Evolutionary conservation across 2,797 vertebrate genomes (phyloP).

Genomic region (Orientallactaga sibirica): DNA sequence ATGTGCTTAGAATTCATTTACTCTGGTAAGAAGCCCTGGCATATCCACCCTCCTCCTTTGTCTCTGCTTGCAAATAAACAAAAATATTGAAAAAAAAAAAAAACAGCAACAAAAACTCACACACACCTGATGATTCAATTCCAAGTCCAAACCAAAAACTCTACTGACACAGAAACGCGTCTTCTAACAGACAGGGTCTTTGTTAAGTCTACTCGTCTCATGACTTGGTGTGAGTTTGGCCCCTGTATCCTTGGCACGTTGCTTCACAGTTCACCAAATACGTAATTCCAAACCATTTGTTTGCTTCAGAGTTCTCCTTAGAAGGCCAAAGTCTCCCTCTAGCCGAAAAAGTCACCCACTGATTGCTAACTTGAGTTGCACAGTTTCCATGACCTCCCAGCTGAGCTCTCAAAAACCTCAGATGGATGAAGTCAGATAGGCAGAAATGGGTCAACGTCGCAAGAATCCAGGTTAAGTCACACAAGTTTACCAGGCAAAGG

Average conservation of each 20-base stretch:
- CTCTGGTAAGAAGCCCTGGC: no score
- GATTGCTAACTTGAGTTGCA: constrained; percentile 23
- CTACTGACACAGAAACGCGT: not conserved
- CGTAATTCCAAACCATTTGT: constrained; percentile 37
- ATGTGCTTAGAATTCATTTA: no score
- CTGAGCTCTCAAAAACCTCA: not conserved
- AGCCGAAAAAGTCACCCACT: constrained; percentile 29
- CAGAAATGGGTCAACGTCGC: constrained; percentile 66
- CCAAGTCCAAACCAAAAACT: constrained; percentile 29
- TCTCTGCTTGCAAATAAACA: no score
- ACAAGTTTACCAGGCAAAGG: constrained; percentile 4
- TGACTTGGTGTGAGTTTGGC: not conserved
- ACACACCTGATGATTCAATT: not conserved
- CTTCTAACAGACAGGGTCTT: constrained; percentile 15
- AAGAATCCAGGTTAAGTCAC: constrained; percentile 64
- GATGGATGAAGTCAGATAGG: not conserved
- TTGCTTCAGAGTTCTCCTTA: not conserved
- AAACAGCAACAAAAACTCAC: not conserved
- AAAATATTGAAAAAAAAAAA: not conserved
- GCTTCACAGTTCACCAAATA: not conserved
- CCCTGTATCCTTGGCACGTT: not conserved
- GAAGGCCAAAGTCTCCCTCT: constrained; percentile 25
- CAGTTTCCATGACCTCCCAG: constrained; percentile 15
- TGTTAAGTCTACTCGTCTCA: constrained; percentile 30
- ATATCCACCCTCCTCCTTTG: no score